Percentiles rank a stretch among this genome's conserved stretches.
These are phyloP conservation scores for Clivina fossor DNA, from an alignment of 2,888 invertebrate species.

Conservation along the genomic window DNA sequence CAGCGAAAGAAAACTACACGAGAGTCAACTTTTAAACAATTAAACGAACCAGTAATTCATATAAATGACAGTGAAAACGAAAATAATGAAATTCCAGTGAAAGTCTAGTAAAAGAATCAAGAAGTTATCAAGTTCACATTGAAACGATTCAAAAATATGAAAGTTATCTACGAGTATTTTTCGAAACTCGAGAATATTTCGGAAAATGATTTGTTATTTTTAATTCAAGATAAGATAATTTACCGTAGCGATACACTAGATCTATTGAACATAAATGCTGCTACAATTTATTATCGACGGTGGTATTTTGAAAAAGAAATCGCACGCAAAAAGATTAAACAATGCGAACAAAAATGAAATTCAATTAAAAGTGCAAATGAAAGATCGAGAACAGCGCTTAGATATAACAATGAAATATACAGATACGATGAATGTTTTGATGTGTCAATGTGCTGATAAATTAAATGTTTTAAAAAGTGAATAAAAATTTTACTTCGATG, in stretches of 20 bases:
- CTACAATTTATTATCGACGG: slow-evolving; percentile 28
- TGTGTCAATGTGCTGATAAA: slow-evolving; percentile 56
- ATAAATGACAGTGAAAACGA: too few species aligned
- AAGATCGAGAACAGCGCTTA: slow-evolving; percentile 24
- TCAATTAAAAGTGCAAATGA: slow-evolving; percentile 23
- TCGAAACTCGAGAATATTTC: slow-evolving; percentile 23
- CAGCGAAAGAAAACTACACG: too few species aligned
- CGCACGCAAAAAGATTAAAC: not conserved
- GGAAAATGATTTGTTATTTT: slow-evolving; percentile 25
- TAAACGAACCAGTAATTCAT: too few species aligned
- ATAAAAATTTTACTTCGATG: slow-evolving; percentile 59
- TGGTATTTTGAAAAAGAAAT: slow-evolving; percentile 18
- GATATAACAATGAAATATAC: slow-evolving; percentile 6
- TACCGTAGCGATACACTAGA: slow-evolving; percentile 17
- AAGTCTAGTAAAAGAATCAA: slow-evolving; percentile 25
- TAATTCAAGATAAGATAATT: slow-evolving; percentile 11
- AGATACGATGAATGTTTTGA: slow-evolving; percentile 47
- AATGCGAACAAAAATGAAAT: not conserved
- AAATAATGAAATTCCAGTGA: slow-evolving; percentile 23
- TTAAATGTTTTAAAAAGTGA: slow-evolving; percentile 51
- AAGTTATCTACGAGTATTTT: slow-evolving; percentile 20
- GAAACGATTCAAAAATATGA: slow-evolving; percentile 17
- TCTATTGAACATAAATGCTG: slow-evolving; percentile 17
- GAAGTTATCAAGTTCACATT: slow-evolving; percentile 20
- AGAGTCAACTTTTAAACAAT: too few species aligned